Percentiles rank a stretch among this genome's conserved stretches.
Evolutionary conservation across 2,888 invertebrate genomes (phyloP).

Genomic region (Brenthis hecate): DNA sequence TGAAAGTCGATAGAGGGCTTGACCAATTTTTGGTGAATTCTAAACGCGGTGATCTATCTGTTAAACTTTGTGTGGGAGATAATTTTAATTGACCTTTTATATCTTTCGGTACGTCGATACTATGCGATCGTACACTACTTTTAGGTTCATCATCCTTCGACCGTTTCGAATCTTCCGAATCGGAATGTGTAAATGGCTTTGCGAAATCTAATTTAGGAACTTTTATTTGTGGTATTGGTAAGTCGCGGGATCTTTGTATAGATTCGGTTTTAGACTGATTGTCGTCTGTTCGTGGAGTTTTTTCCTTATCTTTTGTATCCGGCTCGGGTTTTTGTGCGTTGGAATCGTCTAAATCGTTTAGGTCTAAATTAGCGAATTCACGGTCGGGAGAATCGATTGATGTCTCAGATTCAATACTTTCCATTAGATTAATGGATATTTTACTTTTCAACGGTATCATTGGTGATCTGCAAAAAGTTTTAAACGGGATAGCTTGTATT

Average conservation of each 20-base stretch:
- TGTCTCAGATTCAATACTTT: slow-evolving; percentile 78
- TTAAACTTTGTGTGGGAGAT: slow-evolving; percentile 63
- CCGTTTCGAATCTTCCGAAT: slow-evolving; percentile 65
- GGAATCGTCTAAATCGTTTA: slow-evolving; percentile 70
- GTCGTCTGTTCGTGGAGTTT: slow-evolving; percentile 55
- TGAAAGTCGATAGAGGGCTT: slow-evolving; percentile 66
- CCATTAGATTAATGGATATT: slow-evolving; percentile 79
- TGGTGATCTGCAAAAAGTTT: slow-evolving; percentile 62
- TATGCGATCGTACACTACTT: slow-evolving; percentile 49
- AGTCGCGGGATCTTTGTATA: slow-evolving; percentile 50
- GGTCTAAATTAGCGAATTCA: slow-evolving; percentile 72
- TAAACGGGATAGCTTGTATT: too few species aligned
- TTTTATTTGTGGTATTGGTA: slow-evolving; percentile 68
- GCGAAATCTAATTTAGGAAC: slow-evolving; percentile 68
- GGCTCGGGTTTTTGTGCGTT: slow-evolving; percentile 55
- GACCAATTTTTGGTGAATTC: slow-evolving; percentile 67
- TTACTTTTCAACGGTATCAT: slow-evolving; percentile 75
- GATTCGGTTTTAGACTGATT: slow-evolving; percentile 53
- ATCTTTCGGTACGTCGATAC: slow-evolving; percentile 55
- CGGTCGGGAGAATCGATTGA: slow-evolving; percentile 77
- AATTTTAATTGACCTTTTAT: slow-evolving; percentile 56
- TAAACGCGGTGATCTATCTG: slow-evolving; percentile 62
- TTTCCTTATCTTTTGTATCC: slow-evolving; percentile 55
- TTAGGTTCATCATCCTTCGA: slow-evolving; percentile 55
- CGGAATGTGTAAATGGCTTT: slow-evolving; percentile 51